phyloP scores from a whole-genome alignment of 2,113 vertebrate species.

The Pseudolaguvia tuberculata region DNA sequence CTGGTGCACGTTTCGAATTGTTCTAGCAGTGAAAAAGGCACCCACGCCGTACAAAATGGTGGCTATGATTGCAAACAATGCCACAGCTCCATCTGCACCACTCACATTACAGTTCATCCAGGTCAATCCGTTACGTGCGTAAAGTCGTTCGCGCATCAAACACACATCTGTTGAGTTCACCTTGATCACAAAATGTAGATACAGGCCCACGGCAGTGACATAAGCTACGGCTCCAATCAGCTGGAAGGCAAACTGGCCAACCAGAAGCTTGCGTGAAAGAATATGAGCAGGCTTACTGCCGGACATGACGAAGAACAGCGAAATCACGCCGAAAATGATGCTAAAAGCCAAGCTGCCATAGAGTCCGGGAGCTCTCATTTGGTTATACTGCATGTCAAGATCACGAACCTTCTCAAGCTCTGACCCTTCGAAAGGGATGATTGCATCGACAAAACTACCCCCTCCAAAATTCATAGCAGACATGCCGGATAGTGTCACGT shows the following conservation, averaged over 20 bases:
- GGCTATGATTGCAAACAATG: conserved; percentile 69
- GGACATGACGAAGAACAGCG: conserved; percentile 74
- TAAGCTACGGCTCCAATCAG: conserved; percentile 63
- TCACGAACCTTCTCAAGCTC: conserved; percentile 75
- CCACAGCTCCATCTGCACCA: conserved; percentile 73
- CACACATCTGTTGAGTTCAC: conserved; percentile 79
- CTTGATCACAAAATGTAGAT: conserved; percentile 75
- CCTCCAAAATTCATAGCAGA: conserved; percentile 60
- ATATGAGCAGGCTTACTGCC: conserved; percentile 72
- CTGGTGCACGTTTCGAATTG: conserved; percentile 56
- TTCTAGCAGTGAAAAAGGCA: conserved; percentile 60
- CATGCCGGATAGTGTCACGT: conserved; percentile 71
- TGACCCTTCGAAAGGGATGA: conserved; percentile 77
- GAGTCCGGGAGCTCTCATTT: conserved; percentile 80
- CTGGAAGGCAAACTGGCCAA: conserved; percentile 69
- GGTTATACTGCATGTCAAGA: conserved; percentile 80
- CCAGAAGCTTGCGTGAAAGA: conserved; percentile 65
- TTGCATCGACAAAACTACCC: conserved; percentile 68
- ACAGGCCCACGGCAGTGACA: conserved; percentile 74
- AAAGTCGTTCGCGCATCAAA: conserved; percentile 68
- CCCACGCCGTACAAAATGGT: conserved; percentile 68
- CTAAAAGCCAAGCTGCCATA: conserved; percentile 77
- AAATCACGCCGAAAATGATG: conserved; percentile 62
- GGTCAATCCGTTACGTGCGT: conserved; percentile 73
- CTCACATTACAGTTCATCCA: conserved; percentile 80